These are phyloP conservation scores for Lycodopsis pacificus DNA, from an alignment of 2,797 vertebrate species.

Conservation along the genomic window DNA sequence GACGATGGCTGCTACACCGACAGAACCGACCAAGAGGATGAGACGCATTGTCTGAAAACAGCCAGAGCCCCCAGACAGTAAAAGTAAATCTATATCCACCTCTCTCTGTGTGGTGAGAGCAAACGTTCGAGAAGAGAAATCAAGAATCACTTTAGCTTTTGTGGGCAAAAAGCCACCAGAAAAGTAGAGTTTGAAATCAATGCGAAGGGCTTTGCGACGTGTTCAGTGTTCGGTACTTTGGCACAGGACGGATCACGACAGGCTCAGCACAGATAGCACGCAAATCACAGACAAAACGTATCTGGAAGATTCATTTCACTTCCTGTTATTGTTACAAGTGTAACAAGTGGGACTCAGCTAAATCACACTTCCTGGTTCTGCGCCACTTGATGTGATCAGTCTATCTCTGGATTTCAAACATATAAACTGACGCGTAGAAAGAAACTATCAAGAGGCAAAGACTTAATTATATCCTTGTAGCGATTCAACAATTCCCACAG, in stretches of 20 bases:
- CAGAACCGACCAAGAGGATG: conserved; percentile 31
- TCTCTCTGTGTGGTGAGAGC: conserved; percentile 10
- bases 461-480: conserved; percentile 27
- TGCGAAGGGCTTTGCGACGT: conserved; percentile 5
- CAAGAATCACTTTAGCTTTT: conserved; percentile 19
- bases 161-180: conserved; percentile 25
- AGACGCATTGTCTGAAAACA: conserved; percentile 27
- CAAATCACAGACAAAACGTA: background rate
- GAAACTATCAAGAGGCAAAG: conserved; percentile 9
- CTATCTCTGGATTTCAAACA: background rate
- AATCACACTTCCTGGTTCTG: conserved; percentile 1
- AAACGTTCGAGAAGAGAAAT: conserved; percentile 34
- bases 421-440: conserved; percentile 4
- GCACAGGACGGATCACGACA: background rate
- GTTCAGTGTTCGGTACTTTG: conserved; percentile 2
- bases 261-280: background rate
- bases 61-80: conserved; percentile 14
- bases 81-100: conserved; percentile 39
- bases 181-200: conserved; percentile 40
- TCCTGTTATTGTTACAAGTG: background rate
- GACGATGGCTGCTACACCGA: conserved; percentile 10
- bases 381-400: background rate
- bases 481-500: background rate
- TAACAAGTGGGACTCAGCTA: background rate
- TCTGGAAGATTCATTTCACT: background rate